Base-by-base conservation (phyloP, 2,888 invertebrate species). In the Caradrina clavipalpis region DNA sequence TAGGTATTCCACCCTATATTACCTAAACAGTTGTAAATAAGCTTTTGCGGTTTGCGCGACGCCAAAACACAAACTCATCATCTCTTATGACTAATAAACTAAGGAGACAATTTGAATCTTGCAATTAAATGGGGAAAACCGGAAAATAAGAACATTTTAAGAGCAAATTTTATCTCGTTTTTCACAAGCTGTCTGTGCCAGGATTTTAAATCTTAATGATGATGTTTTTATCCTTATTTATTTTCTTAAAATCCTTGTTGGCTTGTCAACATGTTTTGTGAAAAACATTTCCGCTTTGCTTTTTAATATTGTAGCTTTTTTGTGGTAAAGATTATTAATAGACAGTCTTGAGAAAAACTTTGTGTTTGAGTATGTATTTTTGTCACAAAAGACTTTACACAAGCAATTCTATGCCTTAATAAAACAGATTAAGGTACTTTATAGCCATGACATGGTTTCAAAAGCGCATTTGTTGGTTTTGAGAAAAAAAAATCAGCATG, bases 221-320 rank as follows among this genome's bases (percentile, higher is more conserved):
- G 22, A 35, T 45, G 51, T 51, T 58, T 35, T 5, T 19, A n/a
- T 1, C 39, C 22, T 39, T 15, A 59, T 69, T 69, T 47, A 21
- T 53, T 69, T 53, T 13, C 10, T 35, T 7, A 4, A 59, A 59
- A 26, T n/a, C 11, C 8, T 26, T 26, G 22, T 45, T 8, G 7
- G 2, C 15, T 47, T 53, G 17, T 47, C 45, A 39, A 53, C 45
- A 21, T 69, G 58, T 21, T 53, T 45, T 22, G 1, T 22, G 42
- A 22, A 39, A 42, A 50, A n/a, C 13, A 19, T 67, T 57, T 42
- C 1, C 8, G 3, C 19, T 35, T 49, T n/a, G 13, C 45, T 15
- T 45, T 45, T 13, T 8, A 13, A 45, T 45, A 15, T 45, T 17
- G 17, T 45, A 45, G 42, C 42, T 13, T 42, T n/a, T 42, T 45